These are phyloP conservation scores for Tinamus major DNA, from an alignment of 2,797 vertebrate genomes.

Conservation along the genomic window DNA sequence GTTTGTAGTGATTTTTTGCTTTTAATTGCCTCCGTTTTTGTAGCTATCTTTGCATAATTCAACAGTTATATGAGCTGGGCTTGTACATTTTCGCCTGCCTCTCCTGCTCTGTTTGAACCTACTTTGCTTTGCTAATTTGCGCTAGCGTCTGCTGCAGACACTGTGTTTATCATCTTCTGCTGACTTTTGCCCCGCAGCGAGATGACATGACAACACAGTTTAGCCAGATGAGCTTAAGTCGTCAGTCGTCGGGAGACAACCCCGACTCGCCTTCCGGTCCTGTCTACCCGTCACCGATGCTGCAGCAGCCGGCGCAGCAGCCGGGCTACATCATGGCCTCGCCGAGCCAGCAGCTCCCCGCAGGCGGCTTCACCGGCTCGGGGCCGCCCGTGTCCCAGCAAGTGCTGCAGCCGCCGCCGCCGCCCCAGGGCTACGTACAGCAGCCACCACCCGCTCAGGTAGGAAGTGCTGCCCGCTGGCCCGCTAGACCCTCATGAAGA, in stretches of 20 bases:
- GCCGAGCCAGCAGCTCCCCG: slow-evolving; percentile 83
- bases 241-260: slow-evolving; percentile 87
- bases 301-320: slow-evolving; percentile 82
- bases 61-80: neutral
- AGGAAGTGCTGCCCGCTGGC: neutral
- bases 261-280: slow-evolving; percentile 81
- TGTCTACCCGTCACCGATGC: slow-evolving; percentile 78
- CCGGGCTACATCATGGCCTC: slow-evolving; percentile 79
- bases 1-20: neutral
- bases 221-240: slow-evolving; percentile 87
- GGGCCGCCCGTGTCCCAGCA: slow-evolving; percentile 81
- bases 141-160: neutral
- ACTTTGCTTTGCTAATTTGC: neutral
- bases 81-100: neutral
- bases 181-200: slow-evolving; percentile 79
- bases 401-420: slow-evolving; percentile 78
- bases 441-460: slow-evolving; percentile 89
- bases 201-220: slow-evolving; percentile 92
- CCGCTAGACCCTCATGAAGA: rapidly evolving
- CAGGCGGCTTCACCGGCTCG: slow-evolving; percentile 78
- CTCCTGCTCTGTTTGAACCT: neutral
- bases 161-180: neutral
- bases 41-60: neutral
- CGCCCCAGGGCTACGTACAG: slow-evolving; percentile 81
- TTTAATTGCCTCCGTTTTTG: neutral